phyloP scores from a whole-genome alignment of 2,888 invertebrate species.

The Drosophila rubida region DNA sequence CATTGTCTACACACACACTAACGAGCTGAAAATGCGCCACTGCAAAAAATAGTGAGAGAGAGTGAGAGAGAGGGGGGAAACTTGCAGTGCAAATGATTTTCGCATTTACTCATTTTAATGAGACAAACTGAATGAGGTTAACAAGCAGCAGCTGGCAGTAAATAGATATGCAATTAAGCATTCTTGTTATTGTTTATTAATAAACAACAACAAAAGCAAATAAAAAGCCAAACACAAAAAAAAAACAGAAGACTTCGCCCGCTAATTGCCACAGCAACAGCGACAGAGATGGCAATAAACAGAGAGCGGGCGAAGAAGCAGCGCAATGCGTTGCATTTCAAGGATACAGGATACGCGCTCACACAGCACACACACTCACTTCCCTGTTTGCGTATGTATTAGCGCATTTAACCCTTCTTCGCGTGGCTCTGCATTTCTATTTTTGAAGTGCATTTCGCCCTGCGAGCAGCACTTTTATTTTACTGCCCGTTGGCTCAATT shows the following conservation, averaged over 20 bases:
- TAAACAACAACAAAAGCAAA: conserved; percentile 59
- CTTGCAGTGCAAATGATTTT: conserved; percentile 56
- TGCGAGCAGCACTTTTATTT: conserved; percentile 58
- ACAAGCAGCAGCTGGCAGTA: conserved; percentile 48
- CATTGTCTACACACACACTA: conserved; percentile 51
- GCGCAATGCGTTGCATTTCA: conserved; percentile 58
- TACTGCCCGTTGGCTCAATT: conserved; percentile 76
- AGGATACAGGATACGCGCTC: conserved; percentile 56
- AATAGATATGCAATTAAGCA: conserved; percentile 70
- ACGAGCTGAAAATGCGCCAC: conserved; percentile 52
- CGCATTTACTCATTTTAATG: conserved; percentile 65
- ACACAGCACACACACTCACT: conserved; percentile 16
- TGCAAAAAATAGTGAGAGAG: conserved; percentile 45
- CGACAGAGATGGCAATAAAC: neutral
- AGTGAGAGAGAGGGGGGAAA: too few relatives aligned
- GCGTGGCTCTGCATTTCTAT: conserved; percentile 61
- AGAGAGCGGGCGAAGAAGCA: conserved; percentile 5
- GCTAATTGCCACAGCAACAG: conserved; percentile 71
- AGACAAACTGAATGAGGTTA: conserved; percentile 62
- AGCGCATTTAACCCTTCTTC: conserved; percentile 64
- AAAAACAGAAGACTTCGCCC: conserved; percentile 19
- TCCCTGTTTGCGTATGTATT: conserved; percentile 16
- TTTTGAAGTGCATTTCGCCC: conserved; percentile 75
- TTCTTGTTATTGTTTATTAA: conserved; percentile 75
- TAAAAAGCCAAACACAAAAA: conserved; percentile 24